Percentiles rank a stretch among this genome's conserved stretches.
Conservation (phyloP, 2,888 invertebrate species). For the Dinocampus coccinellae region DNA sequence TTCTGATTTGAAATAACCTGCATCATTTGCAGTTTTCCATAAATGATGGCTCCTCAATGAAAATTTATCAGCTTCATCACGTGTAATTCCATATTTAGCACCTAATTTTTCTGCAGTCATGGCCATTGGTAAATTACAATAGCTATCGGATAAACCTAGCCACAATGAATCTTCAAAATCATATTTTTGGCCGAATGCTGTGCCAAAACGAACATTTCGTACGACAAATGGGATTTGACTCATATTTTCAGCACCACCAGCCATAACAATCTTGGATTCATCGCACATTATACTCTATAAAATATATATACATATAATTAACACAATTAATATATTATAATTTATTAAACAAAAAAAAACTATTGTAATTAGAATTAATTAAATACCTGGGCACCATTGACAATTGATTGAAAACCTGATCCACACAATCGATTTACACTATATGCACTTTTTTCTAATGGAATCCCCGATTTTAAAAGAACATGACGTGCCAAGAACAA, state of each 20-base stretch:
- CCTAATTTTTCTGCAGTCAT: conserved; percentile 95
- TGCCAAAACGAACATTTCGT: conserved; percentile 89
- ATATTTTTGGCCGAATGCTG: conserved; percentile 81
- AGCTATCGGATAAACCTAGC: conserved; percentile 88
- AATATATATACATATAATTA: not conserved
- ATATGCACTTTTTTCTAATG: conserved; percentile 86
- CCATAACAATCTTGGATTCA: conserved; percentile 86
- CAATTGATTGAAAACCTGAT: conserved; percentile 95
- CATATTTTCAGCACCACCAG: conserved; percentile 97
- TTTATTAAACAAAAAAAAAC: not conserved
- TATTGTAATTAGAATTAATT: not conserved
- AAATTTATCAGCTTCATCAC: conserved; percentile 88
- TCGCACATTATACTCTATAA: conserved; percentile 87
- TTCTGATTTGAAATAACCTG: conserved; percentile 91
- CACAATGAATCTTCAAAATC: conserved; percentile 91
- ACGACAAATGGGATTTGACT: conserved; percentile 90
- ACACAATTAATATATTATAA: not conserved
- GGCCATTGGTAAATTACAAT: conserved; percentile 95
- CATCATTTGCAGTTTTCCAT: conserved; percentile 93
- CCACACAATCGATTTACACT: conserved; percentile 96
- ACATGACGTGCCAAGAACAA: conserved; percentile 89
- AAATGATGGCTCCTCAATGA: conserved; percentile 86
- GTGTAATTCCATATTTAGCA: conserved; percentile 83
- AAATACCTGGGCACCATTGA: conserved; percentile 87
- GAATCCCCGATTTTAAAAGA: conserved; percentile 87